phyloP scores from a whole-genome alignment of 2,888 invertebrate genomes.

The Lasioglossum marginatum region DNA sequence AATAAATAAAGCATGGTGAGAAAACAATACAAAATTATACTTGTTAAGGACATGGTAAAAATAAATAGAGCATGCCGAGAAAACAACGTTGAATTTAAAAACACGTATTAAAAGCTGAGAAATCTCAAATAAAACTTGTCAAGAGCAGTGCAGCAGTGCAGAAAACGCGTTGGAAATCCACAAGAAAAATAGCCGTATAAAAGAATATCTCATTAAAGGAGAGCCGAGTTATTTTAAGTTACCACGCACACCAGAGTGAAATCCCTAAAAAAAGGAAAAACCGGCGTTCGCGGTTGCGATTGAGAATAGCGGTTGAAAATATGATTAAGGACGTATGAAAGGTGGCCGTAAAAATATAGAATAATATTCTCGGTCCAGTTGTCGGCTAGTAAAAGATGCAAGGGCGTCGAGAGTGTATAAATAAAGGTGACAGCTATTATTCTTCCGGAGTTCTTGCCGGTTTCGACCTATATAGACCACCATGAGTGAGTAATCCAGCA shows the following conservation, averaged over 20 bases:
- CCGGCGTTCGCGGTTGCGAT: not conserved
- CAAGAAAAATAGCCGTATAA: not conserved
- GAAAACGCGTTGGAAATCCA: not conserved
- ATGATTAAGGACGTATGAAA: not conserved
- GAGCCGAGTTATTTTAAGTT: not conserved
- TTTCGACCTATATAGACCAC: conserved; percentile 53
- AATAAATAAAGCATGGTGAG: not conserved
- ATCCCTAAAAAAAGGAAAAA: not conserved
- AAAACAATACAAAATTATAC: too few relatives aligned
- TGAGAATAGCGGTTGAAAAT: not conserved
- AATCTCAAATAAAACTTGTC: not conserved
- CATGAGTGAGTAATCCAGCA: conserved; percentile 44
- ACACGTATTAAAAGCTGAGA: not conserved
- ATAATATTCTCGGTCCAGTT: conserved; percentile 14
- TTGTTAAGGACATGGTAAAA: not conserved
- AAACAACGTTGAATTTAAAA: not conserved
- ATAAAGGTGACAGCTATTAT: conserved; percentile 26
- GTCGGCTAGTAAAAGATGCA: conserved; percentile 19
- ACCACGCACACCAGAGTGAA: not conserved
- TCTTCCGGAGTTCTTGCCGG: conserved; percentile 17
- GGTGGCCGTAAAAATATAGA: not conserved
- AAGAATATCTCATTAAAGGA: conserved; percentile 1
- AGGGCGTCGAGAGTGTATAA: conserved; percentile 27
- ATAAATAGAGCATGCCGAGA: not conserved
- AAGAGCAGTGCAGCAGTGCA: not conserved